Base-by-base conservation (phyloP, 2,113 vertebrate genomes). In the Gulo gulo region DNA sequence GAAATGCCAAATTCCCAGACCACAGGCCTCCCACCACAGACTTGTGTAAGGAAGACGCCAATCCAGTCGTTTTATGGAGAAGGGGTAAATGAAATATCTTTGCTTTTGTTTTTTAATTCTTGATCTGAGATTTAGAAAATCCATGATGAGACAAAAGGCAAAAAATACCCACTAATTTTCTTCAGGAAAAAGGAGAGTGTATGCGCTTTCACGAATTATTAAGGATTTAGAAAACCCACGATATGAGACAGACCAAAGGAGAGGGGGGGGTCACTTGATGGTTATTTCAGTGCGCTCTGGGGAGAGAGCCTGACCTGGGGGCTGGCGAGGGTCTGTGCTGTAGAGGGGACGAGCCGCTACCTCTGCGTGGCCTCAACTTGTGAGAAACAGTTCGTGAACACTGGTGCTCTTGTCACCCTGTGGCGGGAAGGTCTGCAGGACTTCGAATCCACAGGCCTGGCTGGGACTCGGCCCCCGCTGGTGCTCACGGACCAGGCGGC, bases 71-170 rank as follows among this genome's bases (percentile, higher is more conserved):
- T 87, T 31, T 89, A 57, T 16, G 83, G n/a, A 39, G n/a, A 65
- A 89, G 79, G 45, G 14, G 9, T 45, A 65, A 36, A 78, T 14
- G 39, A 87, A 83, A n/a, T 76, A 2, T 1, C 91, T 79, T 76
- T 34, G 29, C 29, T 86, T 96, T 91, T 89, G 14, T 65, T 34
- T 84, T 95, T 88, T 69, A 67, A 29, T 76, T 83, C 34, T 45
- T 78, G 81, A 61, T 57, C 76, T 84, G 39, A 61, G 47, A 63
- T 87, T 81, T 90, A 74, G 79, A 80, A 90, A 87, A 84, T 67
- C 36, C 29, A 12, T 20, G 16, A 57, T 59, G 63, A 93, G 95
- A 71, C 10, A 61, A 50, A 87, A 91, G 83, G 92, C 74, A 79
- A 79, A 91, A 36, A n/a, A 45, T 9, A 39, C 10, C 74, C 67